Evolutionary conservation across 2,888 invertebrate species (phyloP), one percentile per base, ranked within the genome.

Genomic region (Cheilosia scutellata): DNA sequence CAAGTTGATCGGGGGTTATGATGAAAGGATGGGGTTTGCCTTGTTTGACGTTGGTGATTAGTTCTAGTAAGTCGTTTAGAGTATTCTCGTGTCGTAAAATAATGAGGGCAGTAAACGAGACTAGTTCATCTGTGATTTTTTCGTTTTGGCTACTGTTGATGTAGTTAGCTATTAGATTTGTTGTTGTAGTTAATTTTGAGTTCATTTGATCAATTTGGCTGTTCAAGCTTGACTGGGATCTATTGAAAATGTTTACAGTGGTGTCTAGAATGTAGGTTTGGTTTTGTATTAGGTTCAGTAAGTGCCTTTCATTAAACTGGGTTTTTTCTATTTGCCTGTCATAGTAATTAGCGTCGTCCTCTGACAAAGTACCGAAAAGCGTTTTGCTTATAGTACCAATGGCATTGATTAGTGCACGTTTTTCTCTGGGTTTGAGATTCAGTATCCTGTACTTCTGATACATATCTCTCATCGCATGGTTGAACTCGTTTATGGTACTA

Each of bases 281-380:
- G 2, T 58, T 58, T 58, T 33, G 7, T 33, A 58, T 16, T 3
- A 58, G 37, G 58, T n/a, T 58, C 7, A 58, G 58, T 40, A 58
- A 9, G 16, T 58, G 58, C 11, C 13, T 40, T 33, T 58, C 9
- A 11, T 58, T 58, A n/a, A 20, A 7, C 25, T 58, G 5, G 16
- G 13, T 11, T 16, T 33, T 31, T 33, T 58, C 58, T 9, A 58
- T 58, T 33, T 33, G 58, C 25, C 25, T 58, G 20, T 58, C 25
- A 20, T 40, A 58, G 33, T 13, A 33, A 4, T 58, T 40, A 13
- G 11, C 33, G 20, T 33, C 20, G 16, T 33, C 58, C 6, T 31
- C 33, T 7, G n/a, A 16, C 25, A 33, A 37, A 7, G 58, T 16
- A 2, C 33, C 31, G 27, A 33, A 33, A 9, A 33, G 40, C 3